Evolutionary conservation across 92 coral and sea anemone species (phyloP), one percentile per base, ranked within the genome.

Genomic region (Umimayanthus chanpuru): DNA sequence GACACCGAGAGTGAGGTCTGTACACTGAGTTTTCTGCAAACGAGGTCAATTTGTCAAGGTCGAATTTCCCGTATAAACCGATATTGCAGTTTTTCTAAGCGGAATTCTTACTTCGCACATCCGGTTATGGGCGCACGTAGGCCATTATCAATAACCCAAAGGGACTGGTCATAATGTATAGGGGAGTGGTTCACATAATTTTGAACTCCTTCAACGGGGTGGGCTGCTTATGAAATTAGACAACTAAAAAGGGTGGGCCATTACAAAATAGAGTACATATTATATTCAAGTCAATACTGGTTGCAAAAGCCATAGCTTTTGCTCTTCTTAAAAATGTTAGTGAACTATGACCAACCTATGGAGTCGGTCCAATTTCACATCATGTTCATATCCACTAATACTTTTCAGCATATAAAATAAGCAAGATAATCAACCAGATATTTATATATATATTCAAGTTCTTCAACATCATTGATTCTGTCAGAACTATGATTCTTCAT

Each of bases 111-210:
- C 36, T 32, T 32, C 36, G 36, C 36, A 32, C 36, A 32, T 32
- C 36, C 36, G 2, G 36, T 32, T 32, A 32, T 32, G 36, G 36
- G 36, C 36, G 36, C 36, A 2, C 36, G 36, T 32, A 32, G 36
- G 36, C 2, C 36, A 32, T 32, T 32, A 32, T 32, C 36, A 32
- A 32, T 32, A 32, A 32, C 36, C 36, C 36, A 32, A 0, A 65
- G n/a, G 71, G 23, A 67, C 73, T 67, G 73, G 32, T 67, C 73
- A 67, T 67, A n/a, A 67, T n/a, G 32, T 67, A 67, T 21, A 25
- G 32, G 79, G 79, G 80, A 55, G 55, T 76, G 53, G 79, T 28
- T 39, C 80, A 76, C 44, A 41, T 76, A 20, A 5, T 76, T 76
- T 76, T 76, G 80, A 40, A 21, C 80, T 76, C 29, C 43, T 39